phyloP scores from a whole-genome alignment of 2,797 vertebrate species.

The Champsocephalus gunnari region DNA sequence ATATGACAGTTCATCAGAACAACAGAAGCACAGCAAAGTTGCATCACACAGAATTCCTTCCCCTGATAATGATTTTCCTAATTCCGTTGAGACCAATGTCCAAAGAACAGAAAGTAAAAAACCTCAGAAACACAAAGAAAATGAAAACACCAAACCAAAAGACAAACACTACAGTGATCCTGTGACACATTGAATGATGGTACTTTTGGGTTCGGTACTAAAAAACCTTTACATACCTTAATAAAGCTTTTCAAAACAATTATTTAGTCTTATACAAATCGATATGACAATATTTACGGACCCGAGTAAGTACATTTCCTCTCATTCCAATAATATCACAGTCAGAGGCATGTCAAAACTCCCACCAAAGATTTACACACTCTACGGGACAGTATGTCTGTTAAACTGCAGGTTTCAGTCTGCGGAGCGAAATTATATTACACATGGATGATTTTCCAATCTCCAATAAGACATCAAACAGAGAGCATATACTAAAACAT shows the following conservation, averaged over 20 bases:
- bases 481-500: not conserved
- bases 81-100: not conserved
- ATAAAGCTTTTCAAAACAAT: not conserved
- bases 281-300: not conserved
- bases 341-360: not conserved
- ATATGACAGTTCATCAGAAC: not conserved
- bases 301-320: not conserved
- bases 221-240: not conserved
- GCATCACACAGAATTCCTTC: not conserved
- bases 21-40: not conserved
- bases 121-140: not conserved
- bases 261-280: not conserved
- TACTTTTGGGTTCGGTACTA: not conserved
- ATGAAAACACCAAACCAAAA: not conserved
- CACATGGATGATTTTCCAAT: slow-evolving; percentile 1
- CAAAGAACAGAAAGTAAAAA: not conserved
- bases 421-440: not conserved
- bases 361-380: not conserved
- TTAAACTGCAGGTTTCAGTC: not conserved
- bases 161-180: no score
- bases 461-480: not conserved
- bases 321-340: slow-evolving; percentile 3
- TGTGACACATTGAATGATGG: not conserved
- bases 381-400: no score
- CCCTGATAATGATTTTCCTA: not conserved